These are phyloP conservation scores for Ageneiosus marmoratus DNA, from an alignment of 2,113 vertebrate genomes.

Conservation along the genomic window DNA sequence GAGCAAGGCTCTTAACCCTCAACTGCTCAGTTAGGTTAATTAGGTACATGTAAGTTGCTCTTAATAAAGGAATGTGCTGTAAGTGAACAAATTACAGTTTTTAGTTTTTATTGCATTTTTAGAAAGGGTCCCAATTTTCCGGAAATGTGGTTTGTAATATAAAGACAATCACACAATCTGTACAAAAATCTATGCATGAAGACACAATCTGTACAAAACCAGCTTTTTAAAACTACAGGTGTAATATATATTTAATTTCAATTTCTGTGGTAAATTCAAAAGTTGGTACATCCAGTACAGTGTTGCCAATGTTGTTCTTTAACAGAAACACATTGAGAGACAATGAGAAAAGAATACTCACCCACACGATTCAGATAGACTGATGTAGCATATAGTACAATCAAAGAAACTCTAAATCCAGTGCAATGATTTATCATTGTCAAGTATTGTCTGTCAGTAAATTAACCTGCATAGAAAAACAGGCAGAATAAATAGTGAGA, in stretches of 20 bases:
- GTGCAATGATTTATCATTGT: slow-evolving; percentile 54
- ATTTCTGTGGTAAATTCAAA: slow-evolving; percentile 8
- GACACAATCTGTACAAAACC: not conserved
- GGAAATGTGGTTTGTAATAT: too few relatives aligned
- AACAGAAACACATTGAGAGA: not conserved
- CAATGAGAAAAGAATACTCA: slow-evolving; percentile 53
- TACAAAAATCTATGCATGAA: not conserved
- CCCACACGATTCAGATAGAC: slow-evolving; percentile 59
- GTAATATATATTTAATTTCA: slow-evolving; percentile 17
- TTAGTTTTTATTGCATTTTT: too few relatives aligned
- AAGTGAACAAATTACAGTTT: too few relatives aligned
- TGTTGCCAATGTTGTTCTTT: not conserved
- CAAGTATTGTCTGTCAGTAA: slow-evolving; percentile 42
- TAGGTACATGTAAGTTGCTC: too few relatives aligned
- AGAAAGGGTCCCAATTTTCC: too few relatives aligned
- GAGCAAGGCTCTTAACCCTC: too few relatives aligned
- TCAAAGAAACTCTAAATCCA: slow-evolving; percentile 38
- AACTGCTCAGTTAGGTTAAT: too few relatives aligned
- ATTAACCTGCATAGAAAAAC: slow-evolving; percentile 6
- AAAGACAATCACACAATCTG: too few relatives aligned
- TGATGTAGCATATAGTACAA: slow-evolving; percentile 52
- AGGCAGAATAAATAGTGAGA: not conserved
- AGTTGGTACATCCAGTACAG: not conserved
- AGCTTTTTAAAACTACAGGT: slow-evolving; percentile 36
- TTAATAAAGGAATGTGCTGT: too few relatives aligned